phyloP scores from a whole-genome alignment of 2,113 vertebrate genomes.

The Asarcornis scutulata region DNA sequence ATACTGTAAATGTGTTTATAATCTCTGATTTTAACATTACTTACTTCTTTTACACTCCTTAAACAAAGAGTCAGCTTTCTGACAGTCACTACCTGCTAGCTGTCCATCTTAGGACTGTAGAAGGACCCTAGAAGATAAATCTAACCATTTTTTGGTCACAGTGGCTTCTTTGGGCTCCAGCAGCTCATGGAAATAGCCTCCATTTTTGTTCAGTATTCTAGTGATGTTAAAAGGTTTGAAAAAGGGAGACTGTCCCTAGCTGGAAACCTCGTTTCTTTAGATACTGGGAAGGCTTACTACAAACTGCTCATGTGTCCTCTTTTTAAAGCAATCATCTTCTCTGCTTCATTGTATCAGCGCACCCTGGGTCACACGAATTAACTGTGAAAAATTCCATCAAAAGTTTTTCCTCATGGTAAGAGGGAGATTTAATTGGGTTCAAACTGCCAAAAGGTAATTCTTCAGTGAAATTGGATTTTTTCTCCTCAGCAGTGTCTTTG shows the following conservation, averaged over 20 bases:
- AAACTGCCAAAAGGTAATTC: neutral
- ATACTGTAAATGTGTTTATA: neutral
- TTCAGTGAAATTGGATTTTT: neutral
- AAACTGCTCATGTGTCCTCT: neutral
- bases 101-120: neutral
- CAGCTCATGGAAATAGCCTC: neutral
- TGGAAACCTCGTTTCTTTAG: neutral
- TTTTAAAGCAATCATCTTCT: neutral
- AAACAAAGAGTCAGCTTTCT: neutral
- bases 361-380: neutral
- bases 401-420: neutral
- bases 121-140: neutral
- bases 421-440: neutral
- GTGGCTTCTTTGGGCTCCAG: neutral
- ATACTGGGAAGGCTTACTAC: neutral
- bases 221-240: neutral
- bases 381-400: neutral
- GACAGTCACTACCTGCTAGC: neutral
- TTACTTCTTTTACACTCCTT: neutral
- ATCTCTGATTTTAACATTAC: neutral
- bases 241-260: neutral
- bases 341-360: neutral
- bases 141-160: rapidly evolving
- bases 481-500: neutral
- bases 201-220: neutral